Evolutionary conservation across 2,797 vertebrate species (phyloP).

Genomic region (Centroberyx gerrardi): DNA sequence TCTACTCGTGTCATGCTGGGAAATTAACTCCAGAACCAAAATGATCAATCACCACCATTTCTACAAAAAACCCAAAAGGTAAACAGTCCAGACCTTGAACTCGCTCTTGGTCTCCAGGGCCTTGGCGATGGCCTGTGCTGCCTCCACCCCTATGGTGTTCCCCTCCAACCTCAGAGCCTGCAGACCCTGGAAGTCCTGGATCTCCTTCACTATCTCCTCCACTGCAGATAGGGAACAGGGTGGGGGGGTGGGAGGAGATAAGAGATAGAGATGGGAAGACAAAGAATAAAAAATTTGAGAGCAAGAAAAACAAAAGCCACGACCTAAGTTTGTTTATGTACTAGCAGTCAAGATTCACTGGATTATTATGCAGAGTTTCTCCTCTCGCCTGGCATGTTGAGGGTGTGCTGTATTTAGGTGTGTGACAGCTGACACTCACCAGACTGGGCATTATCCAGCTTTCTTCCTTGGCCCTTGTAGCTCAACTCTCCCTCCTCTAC

Average conservation of each 20-base stretch:
- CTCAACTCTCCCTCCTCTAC: slow-evolving; percentile 94
- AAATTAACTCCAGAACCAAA: not conserved
- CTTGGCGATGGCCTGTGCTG: slow-evolving; percentile 94
- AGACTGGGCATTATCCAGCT: slow-evolving; percentile 93
- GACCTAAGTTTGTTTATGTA: not conserved
- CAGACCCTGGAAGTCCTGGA: slow-evolving; percentile 91
- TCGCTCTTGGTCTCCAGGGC: slow-evolving; percentile 92
- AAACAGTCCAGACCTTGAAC: slow-evolving; percentile 88
- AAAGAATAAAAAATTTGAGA: not conserved
- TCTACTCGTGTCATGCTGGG: not conserved
- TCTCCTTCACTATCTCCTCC: slow-evolving; percentile 92
- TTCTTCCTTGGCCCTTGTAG: slow-evolving; percentile 95
- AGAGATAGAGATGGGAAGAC: not conserved
- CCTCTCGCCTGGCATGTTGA: not conserved
- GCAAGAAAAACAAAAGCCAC: not conserved
- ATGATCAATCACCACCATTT: not conserved
- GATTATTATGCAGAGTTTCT: not conserved
- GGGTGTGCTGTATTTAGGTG: not conserved
- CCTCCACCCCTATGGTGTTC: slow-evolving; percentile 96
- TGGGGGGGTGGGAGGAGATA: not conserved
- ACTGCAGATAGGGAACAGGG: slow-evolving; percentile 78
- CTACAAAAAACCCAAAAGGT: not conserved
- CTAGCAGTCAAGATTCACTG: not conserved
- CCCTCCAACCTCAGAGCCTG: slow-evolving; percentile 94
- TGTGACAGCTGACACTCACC: slow-evolving; percentile 82